Percentiles rank a stretch among this genome's conserved stretches.
Conservation (phyloP, 1,140 invertebrate genomes). For the Telenomus remus region DNA sequence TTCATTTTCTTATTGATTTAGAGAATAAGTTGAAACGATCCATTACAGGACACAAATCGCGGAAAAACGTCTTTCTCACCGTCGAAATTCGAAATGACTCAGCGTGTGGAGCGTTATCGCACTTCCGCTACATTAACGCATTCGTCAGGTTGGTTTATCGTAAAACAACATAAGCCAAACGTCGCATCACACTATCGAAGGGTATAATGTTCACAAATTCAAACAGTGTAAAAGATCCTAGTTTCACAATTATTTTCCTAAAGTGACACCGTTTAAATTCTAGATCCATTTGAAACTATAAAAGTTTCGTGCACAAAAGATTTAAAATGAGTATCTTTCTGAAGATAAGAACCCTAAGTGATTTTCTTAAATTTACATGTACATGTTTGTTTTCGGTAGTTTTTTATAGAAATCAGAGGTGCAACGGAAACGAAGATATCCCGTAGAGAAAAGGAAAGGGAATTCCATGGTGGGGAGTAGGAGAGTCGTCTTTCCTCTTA, state of each 20-base stretch:
- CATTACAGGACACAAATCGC: neutral
- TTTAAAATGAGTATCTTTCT: conserved; percentile 19
- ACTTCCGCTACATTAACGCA: conserved; percentile 45
- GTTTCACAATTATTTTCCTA: neutral
- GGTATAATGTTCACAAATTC: conserved; percentile 6
- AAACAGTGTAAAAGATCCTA: conserved; percentile 1
- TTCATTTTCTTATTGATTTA: neutral
- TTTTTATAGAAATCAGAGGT: conserved; percentile 22
- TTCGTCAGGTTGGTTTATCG: conserved; percentile 34
- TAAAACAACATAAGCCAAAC: conserved; percentile 31
- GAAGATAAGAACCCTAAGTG: conserved; percentile 18
- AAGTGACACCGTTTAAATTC: conserved; percentile 7
- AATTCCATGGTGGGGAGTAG: neutral
- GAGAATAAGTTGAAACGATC: neutral
- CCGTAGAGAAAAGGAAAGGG: conserved; percentile 5
- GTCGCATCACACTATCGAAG: conserved; percentile 14
- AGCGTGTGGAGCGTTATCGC: conserved; percentile 20
- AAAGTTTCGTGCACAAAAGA: conserved; percentile 31
- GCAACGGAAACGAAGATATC: conserved; percentile 4
- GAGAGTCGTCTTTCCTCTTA: too few species aligned
- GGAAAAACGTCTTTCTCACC: conserved; percentile 10
- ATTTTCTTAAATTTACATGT: conserved; percentile 30
- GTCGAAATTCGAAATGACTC: conserved; percentile 12
- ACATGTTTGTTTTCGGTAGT: conserved; percentile 31
- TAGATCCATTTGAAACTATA: conserved; percentile 3